These are phyloP conservation scores for Acheta domesticus DNA, from an alignment of 2,888 invertebrate species.

Conservation along the genomic window DNA sequence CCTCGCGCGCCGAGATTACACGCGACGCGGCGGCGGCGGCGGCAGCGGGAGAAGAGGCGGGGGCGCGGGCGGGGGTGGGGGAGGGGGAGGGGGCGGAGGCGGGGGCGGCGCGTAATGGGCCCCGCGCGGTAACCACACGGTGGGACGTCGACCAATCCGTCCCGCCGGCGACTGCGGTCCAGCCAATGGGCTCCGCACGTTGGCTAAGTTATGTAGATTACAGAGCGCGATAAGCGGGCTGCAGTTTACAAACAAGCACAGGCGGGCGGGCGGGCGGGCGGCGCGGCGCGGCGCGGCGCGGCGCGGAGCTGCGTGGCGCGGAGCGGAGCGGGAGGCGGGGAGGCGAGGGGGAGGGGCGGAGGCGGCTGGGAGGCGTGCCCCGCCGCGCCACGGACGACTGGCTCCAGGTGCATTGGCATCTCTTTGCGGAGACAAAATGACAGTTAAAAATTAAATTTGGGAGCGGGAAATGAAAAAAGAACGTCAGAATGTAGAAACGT, in stretches of 20 bases:
- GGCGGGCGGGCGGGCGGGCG: not conserved
- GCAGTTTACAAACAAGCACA: not conserved
- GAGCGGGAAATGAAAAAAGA: too few relatives aligned
- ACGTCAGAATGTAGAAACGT: too few relatives aligned
- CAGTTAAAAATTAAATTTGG: too few relatives aligned
- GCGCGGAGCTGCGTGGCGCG: not conserved
- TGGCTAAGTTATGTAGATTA: constrained; percentile 8
- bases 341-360: not conserved
- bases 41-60: not conserved
- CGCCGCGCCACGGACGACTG: too few relatives aligned
- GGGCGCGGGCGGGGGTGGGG: not conserved
- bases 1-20: too few relatives aligned
- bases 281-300: not conserved
- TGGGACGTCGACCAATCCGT: not conserved
- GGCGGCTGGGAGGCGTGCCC: not conserved
- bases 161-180: not conserved
- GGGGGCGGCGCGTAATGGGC: not conserved
- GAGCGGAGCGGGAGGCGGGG: not conserved
- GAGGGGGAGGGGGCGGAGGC: not conserved
- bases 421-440: too few relatives aligned
- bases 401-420: too few relatives aligned
- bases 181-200: constrained; percentile 5
- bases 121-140: constrained; percentile 1
- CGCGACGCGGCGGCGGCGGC: not conserved
- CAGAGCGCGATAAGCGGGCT: constrained; percentile 1